Percentiles rank a stretch among this genome's conserved stretches.
These are phyloP conservation scores for Bos javanicus DNA, from an alignment of 2,113 vertebrate species.

Conservation along the genomic window DNA sequence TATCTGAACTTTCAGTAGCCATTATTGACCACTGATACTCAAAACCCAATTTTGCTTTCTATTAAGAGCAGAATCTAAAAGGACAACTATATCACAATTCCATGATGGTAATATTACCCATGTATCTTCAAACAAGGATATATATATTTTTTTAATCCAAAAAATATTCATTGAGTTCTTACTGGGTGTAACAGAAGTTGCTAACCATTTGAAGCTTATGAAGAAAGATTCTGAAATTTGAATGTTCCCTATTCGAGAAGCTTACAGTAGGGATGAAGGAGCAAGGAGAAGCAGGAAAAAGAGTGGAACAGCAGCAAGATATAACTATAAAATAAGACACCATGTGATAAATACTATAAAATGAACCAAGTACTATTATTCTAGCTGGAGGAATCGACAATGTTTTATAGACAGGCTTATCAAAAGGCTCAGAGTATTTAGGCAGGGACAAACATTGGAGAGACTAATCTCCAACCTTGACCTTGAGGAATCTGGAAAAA, in stretches of 20 bases:
- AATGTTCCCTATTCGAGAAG: not conserved
- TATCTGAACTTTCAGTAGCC: not conserved
- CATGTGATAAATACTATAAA: not conserved
- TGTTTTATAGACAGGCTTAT: not conserved
- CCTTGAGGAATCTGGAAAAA: not conserved
- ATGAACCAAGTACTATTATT: not conserved
- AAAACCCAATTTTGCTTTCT: not conserved
- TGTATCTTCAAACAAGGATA: not conserved
- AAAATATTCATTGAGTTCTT: slow-evolving; percentile 28
- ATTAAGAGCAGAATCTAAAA: not conserved
- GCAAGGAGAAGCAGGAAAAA: not conserved
- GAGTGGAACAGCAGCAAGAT: not conserved
- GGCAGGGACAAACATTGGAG: not conserved
- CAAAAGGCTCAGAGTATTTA: not conserved
- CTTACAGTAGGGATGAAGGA: not conserved
- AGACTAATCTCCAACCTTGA: not conserved
- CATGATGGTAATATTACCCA: not conserved
- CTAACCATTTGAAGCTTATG: not conserved
- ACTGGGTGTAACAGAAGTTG: not conserved
- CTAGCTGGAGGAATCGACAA: not conserved
- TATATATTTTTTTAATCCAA: not conserved
- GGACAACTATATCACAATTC: not conserved
- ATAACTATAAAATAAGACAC: not conserved
- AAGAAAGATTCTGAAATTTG: not conserved
- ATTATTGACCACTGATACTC: not conserved